phyloP scores from a whole-genome alignment of 1,140 invertebrate species.

The Plutomurus gul region DNA sequence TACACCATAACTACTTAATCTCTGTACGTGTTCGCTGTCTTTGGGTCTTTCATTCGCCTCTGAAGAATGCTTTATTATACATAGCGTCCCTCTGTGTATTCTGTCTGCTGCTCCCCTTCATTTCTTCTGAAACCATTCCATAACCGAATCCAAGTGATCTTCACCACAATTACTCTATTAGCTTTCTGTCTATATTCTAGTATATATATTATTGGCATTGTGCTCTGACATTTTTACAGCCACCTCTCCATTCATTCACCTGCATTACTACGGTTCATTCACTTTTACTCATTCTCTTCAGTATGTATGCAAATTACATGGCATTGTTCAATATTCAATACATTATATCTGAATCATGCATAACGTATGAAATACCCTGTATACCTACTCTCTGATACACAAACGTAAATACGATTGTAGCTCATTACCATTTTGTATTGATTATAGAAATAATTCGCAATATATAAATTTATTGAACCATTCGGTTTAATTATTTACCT shows the following conservation, averaged over 20 bases:
- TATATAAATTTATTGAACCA: too few relatives aligned
- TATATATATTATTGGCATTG: background rate
- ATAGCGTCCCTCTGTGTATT: too few relatives aligned
- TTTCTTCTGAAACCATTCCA: constrained; percentile 5
- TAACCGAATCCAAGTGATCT: background rate
- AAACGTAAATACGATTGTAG: too few relatives aligned
- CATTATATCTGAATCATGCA: too few relatives aligned
- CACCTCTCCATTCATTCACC: constrained; percentile 5
- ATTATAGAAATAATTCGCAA: too few relatives aligned
- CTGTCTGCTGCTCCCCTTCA: background rate
- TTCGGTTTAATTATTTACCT: too few relatives aligned
- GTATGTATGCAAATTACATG: too few relatives aligned
- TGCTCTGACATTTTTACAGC: background rate
- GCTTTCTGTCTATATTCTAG: background rate
- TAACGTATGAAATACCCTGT: too few relatives aligned
- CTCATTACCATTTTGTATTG: too few relatives aligned
- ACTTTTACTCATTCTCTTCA: background rate
- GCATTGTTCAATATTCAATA: too few relatives aligned
- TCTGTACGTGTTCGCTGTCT: background rate
- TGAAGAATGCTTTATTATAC: background rate
- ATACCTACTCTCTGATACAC: too few relatives aligned
- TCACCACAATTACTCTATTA: background rate
- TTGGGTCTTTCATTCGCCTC: background rate
- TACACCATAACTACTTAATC: too few relatives aligned
- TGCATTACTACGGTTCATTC: background rate